A percentile compares a stretch with the other conserved stretches of the same genome.
Evolutionary conservation across 2,797 vertebrate genomes (phyloP).

Genomic region (Neomorphus geoffroyi): DNA sequence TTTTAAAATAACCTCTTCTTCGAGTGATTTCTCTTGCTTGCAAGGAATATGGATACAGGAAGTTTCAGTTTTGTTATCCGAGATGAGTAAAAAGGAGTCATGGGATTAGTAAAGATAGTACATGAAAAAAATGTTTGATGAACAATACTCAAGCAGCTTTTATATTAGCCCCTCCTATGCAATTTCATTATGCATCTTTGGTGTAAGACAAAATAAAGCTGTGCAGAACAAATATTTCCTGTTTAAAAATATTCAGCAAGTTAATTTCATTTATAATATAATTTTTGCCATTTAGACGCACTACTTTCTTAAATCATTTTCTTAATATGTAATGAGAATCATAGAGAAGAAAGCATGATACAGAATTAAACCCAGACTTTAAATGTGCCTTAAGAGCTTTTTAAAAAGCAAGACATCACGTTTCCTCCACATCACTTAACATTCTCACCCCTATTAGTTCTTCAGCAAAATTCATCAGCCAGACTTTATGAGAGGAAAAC

Average conservation of each 20-base stretch:
- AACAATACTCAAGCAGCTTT: conserved; percentile 9
- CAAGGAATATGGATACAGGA: not conserved
- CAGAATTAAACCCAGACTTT: not conserved
- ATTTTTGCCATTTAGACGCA: not conserved
- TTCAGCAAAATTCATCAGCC: not conserved
- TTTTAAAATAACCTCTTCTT: not conserved
- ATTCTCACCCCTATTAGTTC: not conserved
- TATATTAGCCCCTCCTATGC: not conserved
- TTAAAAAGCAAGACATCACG: not conserved
- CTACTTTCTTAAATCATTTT: not conserved
- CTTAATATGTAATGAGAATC: not conserved
- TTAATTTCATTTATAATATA: not conserved
- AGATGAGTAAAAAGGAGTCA: conserved; percentile 21
- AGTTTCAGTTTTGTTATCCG: not conserved
- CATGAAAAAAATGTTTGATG: not conserved
- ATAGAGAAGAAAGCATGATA: not conserved
- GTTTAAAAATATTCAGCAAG: not conserved
- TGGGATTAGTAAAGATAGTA: not conserved
- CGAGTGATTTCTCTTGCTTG: not conserved
- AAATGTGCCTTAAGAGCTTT: not conserved
- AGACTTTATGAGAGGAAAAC: not conserved
- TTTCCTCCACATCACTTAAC: not conserved
- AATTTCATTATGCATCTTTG: conserved; percentile 22
- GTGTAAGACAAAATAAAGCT: conserved; percentile 9
- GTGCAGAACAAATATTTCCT: not conserved